These are phyloP conservation scores for Blennius ocellaris DNA, from an alignment of 2,113 vertebrate species.

Conservation along the genomic window DNA sequence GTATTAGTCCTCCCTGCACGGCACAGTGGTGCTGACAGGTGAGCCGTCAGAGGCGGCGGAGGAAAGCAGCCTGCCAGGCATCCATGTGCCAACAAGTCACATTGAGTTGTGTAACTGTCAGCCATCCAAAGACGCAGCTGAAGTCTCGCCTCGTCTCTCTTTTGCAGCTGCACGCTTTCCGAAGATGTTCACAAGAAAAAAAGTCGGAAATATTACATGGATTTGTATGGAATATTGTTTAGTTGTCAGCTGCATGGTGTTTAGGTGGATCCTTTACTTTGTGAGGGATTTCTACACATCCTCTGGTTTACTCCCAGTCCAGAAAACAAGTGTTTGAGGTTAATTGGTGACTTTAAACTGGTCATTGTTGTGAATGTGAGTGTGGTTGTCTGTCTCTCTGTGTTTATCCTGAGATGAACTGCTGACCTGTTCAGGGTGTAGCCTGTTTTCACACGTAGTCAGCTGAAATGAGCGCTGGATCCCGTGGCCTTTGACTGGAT, in stretches of 20 bases:
- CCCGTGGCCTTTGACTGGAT: too few relatives aligned
- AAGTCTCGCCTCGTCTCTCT: conserved; percentile 7
- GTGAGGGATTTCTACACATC: too few relatives aligned
- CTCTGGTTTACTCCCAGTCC: too few relatives aligned
- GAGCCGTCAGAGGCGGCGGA: conserved; percentile 39
- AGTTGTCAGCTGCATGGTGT: neutral
- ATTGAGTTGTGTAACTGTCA: conserved; percentile 55
- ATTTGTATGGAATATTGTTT: neutral
- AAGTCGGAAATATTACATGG: neutral
- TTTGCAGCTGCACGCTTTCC: neutral
- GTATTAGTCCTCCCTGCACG: conserved; percentile 11
- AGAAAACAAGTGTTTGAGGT: too few relatives aligned
- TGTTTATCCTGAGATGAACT: too few relatives aligned
- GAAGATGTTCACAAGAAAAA: neutral
- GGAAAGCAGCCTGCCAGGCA: conserved; percentile 41
- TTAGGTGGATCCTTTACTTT: too few relatives aligned
- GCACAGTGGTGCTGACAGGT: conserved; percentile 47
- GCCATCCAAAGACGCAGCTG: conserved; percentile 17
- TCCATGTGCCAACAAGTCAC: conserved; percentile 53
- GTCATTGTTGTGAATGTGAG: too few relatives aligned
- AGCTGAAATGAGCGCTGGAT: too few relatives aligned
- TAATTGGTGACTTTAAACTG: too few relatives aligned
- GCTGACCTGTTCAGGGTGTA: too few relatives aligned
- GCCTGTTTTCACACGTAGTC: too few relatives aligned
- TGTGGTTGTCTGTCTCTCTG: too few relatives aligned